Base-by-base conservation (phyloP, 2,888 invertebrate genomes). In the Heteromyza rotundicornis region DNA sequence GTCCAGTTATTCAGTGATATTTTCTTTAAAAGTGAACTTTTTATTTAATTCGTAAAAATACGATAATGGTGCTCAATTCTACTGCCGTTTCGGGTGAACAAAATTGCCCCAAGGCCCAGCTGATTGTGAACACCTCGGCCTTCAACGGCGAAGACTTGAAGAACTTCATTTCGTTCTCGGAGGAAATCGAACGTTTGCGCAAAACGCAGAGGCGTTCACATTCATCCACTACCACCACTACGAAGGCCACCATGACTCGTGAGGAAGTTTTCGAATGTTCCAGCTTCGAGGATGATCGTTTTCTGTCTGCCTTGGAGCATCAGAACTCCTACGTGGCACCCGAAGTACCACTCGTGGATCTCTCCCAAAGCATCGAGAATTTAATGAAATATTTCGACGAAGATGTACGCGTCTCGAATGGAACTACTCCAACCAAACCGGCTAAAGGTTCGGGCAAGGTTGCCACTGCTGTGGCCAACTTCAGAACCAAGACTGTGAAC, bases 331-430 rank as follows among this genome's bases (percentile, higher is more conserved):
- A 70, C 1, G 57, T 76, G 53, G 76, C 75, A 32, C 65, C 74
- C 0, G 73, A 68, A 36, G 62, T 59, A 2, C 40, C 64, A 0
- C 56, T 69, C 0, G 24, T 64, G 0, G 73, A 78, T 51, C 19
- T 75, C 19, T 71, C 76, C 19, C 60, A 65, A 0, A 78, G 76
- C 65, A 74, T 80, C 52, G 76, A 76, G 50, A 65, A 77, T 60
- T 65, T 81, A 0, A 69, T 80, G 70, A 74, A 73, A 35, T 82
- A 80, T 59, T 81, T 80, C 24, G 75, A 75, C 52, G 78, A 81
- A 58, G 77, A 81, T 19, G 73, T 80, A 0, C 59, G 66, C 5
- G 69, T 73, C 0, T 59, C 57, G 8, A 66, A 62, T 20, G 60
- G 52, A 44, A 63, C 64, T n/a, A 72, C 77, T 1, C 73, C 72